Percentiles rank a stretch among this genome's conserved stretches.
These are phyloP conservation scores for Labroides dimidiatus DNA, from an alignment of 2,797 vertebrate species.

Conservation along the genomic window DNA sequence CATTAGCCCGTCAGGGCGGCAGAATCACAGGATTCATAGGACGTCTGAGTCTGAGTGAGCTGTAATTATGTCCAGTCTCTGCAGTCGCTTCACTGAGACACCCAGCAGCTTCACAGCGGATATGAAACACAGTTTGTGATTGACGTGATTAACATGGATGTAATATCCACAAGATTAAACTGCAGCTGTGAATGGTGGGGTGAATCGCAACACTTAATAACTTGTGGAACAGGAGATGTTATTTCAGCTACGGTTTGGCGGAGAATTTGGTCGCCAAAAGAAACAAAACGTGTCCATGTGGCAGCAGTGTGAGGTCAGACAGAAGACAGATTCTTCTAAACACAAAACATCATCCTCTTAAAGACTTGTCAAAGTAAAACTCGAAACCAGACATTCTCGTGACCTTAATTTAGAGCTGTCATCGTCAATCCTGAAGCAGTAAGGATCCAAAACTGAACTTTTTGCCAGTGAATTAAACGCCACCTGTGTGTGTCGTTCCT, in stretches of 20 bases:
- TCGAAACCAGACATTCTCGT: too few species aligned
- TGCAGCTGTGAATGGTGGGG: slow-evolving; percentile 3
- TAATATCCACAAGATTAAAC: slow-evolving; percentile 19
- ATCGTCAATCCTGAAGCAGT: too few species aligned
- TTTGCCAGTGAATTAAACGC: too few species aligned
- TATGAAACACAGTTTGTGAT: slow-evolving; percentile 12
- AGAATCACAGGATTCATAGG: slow-evolving; percentile 15
- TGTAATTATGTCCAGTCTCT: slow-evolving; percentile 26
- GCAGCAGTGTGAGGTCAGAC: background rate
- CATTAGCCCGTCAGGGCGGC: slow-evolving; percentile 5
- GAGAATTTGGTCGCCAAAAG: background rate
- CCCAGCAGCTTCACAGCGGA: background rate
- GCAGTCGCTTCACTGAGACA: slow-evolving; percentile 13
- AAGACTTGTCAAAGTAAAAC: background rate
- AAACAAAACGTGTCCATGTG: background rate
- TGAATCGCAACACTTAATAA: background rate
- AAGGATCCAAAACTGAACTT: too few species aligned
- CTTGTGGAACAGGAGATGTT: background rate
- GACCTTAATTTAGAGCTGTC: too few species aligned
- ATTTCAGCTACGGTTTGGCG: slow-evolving; percentile 2
- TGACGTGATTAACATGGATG: slow-evolving; percentile 26
- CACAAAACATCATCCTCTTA: background rate
- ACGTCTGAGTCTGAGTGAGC: background rate
- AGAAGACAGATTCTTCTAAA: background rate
- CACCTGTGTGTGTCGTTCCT: too few species aligned